Evolutionary conservation across 2,113 vertebrate species (phyloP), one percentile per base, ranked within the genome.

Genomic region (Seriola quinqueradiata): DNA sequence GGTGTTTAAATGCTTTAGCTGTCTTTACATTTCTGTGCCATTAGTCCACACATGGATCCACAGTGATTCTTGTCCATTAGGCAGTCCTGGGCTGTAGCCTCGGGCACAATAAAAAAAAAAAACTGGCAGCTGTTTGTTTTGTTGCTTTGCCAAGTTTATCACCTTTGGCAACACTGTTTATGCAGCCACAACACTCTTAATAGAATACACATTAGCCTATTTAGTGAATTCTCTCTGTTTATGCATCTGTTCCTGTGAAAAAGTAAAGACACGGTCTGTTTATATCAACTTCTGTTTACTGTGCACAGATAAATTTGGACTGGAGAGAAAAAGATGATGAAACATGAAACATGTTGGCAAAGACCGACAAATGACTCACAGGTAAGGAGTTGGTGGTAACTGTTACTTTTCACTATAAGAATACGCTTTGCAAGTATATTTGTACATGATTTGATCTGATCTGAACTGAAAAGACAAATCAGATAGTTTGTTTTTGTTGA

Each of bases 91-190:
- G 14, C 68, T 69, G 76, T 60, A 82, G 70, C 83, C 82, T 77
- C 5, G 4, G 69, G 82, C 32, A 0, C 34, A 48, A 67, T 87
- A 70, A 84, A 70, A 52, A 58, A 55, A 68, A 72, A 61, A 88
- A 72, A 77, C 21, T 69, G 80, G 46, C 81, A 89, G 81, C 71
- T 79, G 81, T 25, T 81, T 81, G 21, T 74, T 80, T 81, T 75
- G 57, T 70, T 73, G 19, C 0, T 68, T 78, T 89, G 69, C 65
- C 67, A 77, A 70, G 67, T 80, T 81, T 73, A 74, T 87, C 82
- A 74, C 84, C 66, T 81, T 75, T 87, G 75, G 66, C 64, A 67
- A 75, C 48, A 25, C 32, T 77, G 70, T 83, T 83, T 77, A 73
- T 79, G 67, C 54, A 77, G 63, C 64, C 46, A 36, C 32, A 46